These are phyloP conservation scores for Carcina quercana DNA, from an alignment of 2,888 invertebrate species.

Conservation along the genomic window DNA sequence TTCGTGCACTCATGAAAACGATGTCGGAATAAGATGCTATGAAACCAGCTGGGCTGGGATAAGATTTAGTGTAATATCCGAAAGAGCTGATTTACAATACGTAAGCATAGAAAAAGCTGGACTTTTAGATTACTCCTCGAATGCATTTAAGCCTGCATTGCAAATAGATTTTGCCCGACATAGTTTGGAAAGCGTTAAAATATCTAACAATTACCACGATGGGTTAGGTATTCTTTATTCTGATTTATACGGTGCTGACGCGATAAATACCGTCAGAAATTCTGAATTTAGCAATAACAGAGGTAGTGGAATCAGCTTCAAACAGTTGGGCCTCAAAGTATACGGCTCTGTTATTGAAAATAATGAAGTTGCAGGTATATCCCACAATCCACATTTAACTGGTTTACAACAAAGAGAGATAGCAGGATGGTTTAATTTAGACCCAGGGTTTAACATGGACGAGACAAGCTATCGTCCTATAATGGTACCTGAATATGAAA, in stretches of 20 bases:
- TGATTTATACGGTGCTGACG: slow-evolving; percentile 91
- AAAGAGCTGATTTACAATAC: slow-evolving; percentile 89
- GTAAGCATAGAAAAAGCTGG: slow-evolving; percentile 95
- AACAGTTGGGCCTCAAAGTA: slow-evolving; percentile 89
- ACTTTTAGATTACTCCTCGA: slow-evolving; percentile 92
- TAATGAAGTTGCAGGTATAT: slow-evolving; percentile 90
- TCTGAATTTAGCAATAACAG: slow-evolving; percentile 89
- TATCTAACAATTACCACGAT: slow-evolving; percentile 91
- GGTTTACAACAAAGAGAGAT: slow-evolving; percentile 91
- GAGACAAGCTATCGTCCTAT: slow-evolving; percentile 85
- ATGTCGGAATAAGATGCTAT: slow-evolving; percentile 92
- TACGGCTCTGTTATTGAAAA: slow-evolving; percentile 86
- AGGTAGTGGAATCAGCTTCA: slow-evolving; percentile 92
- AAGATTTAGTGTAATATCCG: slow-evolving; percentile 90
- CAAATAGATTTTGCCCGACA: slow-evolving; percentile 91
- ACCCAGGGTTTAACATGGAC: slow-evolving; percentile 77
- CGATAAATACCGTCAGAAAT: slow-evolving; percentile 86
- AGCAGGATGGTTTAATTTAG: slow-evolving; percentile 91
- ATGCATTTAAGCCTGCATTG: slow-evolving; percentile 89
- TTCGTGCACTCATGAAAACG: slow-evolving; percentile 89
- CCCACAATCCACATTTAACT: slow-evolving; percentile 92
- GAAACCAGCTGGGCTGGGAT: slow-evolving; percentile 96
- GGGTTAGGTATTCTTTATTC: slow-evolving; percentile 96
- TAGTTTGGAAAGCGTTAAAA: slow-evolving; percentile 85
- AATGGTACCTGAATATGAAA: slow-evolving; percentile 78